Percentiles rank a stretch among this genome's conserved stretches.
Conservation (phyloP, 2,888 invertebrate genomes). For the Torymus texanus region DNA sequence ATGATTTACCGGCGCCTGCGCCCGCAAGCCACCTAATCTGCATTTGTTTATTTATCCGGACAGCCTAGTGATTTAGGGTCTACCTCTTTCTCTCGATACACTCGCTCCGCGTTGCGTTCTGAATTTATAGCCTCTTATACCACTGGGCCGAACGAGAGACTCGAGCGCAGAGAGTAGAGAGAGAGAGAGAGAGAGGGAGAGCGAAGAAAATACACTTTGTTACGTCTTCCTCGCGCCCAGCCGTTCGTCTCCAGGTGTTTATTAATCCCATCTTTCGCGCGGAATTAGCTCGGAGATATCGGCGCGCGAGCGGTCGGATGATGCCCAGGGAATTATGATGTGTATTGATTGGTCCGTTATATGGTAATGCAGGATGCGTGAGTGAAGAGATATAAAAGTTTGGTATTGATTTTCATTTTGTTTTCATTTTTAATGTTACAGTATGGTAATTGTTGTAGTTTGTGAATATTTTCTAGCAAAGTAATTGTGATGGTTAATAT, state of each 20-base stretch:
- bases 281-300: constrained; percentile 1
- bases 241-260: constrained; percentile 52
- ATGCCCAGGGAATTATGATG: too few relatives aligned
- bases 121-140: constrained; percentile 67
- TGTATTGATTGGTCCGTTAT: too few relatives aligned
- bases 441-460: too few relatives aligned
- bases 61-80: constrained; percentile 63
- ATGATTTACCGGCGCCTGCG: constrained; percentile 70
- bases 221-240: constrained; percentile 45
- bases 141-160: background rate
- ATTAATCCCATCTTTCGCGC: constrained; percentile 42
- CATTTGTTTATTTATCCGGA: constrained; percentile 72
- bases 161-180: too few relatives aligned
- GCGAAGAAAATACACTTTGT: constrained; percentile 19
- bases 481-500: too few relatives aligned
- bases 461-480: too few relatives aligned
- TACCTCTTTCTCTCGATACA: constrained; percentile 37
- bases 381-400: too few relatives aligned
- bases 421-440: too few relatives aligned
- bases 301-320: too few relatives aligned
- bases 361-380: too few relatives aligned
- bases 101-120: constrained; percentile 63
- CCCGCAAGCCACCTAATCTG: constrained; percentile 67
- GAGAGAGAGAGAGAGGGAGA: too few relatives aligned
- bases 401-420: too few relatives aligned